Conservation (phyloP, 2,888 invertebrate genomes). For the Tipula confusa region DNA sequence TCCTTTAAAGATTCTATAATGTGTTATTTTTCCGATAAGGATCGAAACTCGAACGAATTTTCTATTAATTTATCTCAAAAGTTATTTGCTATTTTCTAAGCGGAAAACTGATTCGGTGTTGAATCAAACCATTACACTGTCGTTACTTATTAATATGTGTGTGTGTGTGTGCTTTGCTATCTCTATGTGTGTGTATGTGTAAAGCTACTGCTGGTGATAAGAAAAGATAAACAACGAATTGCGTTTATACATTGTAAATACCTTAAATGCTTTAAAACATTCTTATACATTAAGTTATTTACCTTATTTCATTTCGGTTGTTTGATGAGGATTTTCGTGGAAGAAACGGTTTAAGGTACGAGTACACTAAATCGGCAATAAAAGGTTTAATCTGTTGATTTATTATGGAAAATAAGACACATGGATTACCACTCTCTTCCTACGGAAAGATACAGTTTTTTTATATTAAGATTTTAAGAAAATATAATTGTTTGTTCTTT, state of each 20-base stretch:
- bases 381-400: too few relatives aligned
- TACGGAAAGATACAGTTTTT: too few relatives aligned
- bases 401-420: too few relatives aligned
- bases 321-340: background rate
- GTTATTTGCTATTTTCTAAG: background rate
- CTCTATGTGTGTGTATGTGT: background rate
- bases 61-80: background rate
- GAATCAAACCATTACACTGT: background rate
- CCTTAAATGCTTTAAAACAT: background rate
- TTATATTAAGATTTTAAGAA: too few relatives aligned
- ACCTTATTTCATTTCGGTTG: background rate
- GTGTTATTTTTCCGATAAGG: background rate
- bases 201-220: background rate
- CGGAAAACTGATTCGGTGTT: background rate
- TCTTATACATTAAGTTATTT: background rate
- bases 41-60: background rate
- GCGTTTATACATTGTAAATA: background rate
- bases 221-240: background rate
- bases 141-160: background rate
- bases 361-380: too few relatives aligned
- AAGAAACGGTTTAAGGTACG: background rate
- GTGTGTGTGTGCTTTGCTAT: too few relatives aligned
- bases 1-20: conserved; percentile 12
- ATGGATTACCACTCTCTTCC: too few relatives aligned
- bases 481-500: too few relatives aligned